Base-by-base conservation (phyloP, 2,113 vertebrate species). In the Scopus umbretta region DNA sequence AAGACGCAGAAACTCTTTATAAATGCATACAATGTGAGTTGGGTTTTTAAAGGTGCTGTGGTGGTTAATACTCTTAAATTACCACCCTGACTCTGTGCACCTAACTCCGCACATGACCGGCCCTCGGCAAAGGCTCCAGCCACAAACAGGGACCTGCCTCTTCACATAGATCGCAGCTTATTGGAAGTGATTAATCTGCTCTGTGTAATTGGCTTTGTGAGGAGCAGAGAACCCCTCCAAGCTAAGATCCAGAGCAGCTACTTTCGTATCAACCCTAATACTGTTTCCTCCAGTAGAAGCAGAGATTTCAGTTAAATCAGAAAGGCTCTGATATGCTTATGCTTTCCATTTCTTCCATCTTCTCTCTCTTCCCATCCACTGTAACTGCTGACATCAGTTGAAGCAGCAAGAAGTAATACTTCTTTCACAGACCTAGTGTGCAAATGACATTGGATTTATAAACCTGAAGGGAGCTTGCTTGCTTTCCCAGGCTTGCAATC, bases 31-130 rank as follows among this genome's bases (percentile, higher is more conserved):
- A 5, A 4, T 0, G 25, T 9, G 45, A 63, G 29, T 4, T 27
- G 42, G 61, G 36, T 4, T 63, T 32, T 50, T 29, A 3, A 52
- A 17, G 32, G 7, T 25, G 45, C 10, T 30, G 3, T 19, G 6
- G 52, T 8, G 6, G 29, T 36, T 25, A 21, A 0, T 19, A 6
- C 25, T 59, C 50, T 23, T 4, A 23, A 15, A 4, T 27, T 8
- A 10, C 49, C 25, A 2, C 7, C 27, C 19, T 2, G 0, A 0
- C 36, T 21, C 68, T 30, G 43, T 25, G 38, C 3, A 0, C 30
- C 55, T 12, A 18, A 6, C 10, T 13, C 40, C 2, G 0, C 16
- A 18, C 4, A 0, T 5, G 42, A 5, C 16, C 42, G 27, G n/a
- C 2, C 19, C 29, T 21, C 4, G 59, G 6, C 3, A 11, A 7